phyloP scores from a whole-genome alignment of 2,113 vertebrate genomes.

The Myiozetetes cayanensis region DNA sequence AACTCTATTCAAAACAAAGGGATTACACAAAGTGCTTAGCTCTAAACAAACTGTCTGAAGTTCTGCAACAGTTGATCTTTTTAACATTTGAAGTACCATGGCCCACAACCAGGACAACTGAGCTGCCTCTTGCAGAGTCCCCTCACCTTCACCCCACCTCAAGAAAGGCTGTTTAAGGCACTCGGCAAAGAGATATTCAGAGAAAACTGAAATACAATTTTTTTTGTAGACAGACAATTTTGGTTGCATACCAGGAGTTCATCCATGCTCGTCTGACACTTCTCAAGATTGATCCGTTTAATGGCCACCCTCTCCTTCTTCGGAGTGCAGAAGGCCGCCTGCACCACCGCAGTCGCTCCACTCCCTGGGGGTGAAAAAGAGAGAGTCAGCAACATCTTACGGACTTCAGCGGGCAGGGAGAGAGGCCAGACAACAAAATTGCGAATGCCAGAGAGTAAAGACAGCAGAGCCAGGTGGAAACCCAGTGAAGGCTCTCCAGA shows the following conservation, averaged over 20 bases:
- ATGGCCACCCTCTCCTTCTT: conserved; percentile 96
- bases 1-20: neutral
- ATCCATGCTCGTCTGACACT: conserved; percentile 97
- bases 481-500: neutral
- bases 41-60: conserved; percentile 2
- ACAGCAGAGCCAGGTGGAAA: neutral
- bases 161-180: neutral
- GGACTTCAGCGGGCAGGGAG: neutral
- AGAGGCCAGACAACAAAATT: neutral
- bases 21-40: conserved; percentile 11
- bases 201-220: neutral
- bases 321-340: conserved; percentile 87
- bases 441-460: rapidly evolving
- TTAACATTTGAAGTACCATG: neutral
- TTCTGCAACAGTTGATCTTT: neutral
- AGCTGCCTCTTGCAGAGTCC: neutral
- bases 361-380: conserved; percentile 70
- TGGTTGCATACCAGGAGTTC: conserved; percentile 86
- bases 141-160: neutral
- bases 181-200: neutral
- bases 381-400: neutral
- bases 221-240: neutral
- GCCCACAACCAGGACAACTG: neutral
- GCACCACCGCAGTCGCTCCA: conserved; percentile 90
- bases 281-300: conserved; percentile 95